These are phyloP conservation scores for Oreochromis niloticus DNA, from an alignment of 2,113 vertebrate genomes.

Conservation along the genomic window DNA sequence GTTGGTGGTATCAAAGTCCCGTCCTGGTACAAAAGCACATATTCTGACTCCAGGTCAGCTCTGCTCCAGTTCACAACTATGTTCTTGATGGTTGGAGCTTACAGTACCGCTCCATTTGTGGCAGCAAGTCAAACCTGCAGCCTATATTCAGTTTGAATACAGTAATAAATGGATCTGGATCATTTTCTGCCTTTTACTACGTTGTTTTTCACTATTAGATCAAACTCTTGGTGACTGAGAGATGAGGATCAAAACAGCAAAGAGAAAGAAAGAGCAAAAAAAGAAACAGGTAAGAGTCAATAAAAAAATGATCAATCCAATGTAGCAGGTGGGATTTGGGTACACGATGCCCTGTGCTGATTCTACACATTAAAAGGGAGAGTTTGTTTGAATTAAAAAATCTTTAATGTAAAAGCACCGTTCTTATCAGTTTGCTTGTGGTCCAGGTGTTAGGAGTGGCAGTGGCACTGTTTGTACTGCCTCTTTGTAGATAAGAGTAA, in stretches of 20 bases:
- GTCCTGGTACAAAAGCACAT: no score
- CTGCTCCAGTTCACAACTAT: no score
- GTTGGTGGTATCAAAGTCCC: no score
- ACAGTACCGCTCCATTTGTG: accelerated
- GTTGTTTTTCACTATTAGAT: no score
- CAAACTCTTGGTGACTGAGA: accelerated
- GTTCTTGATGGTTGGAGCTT: no score
- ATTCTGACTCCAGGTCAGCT: no score
- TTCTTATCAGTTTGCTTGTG: neutral
- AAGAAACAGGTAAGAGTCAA: neutral
- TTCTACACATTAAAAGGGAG: neutral
- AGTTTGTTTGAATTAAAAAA: accelerated
- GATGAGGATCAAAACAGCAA: neutral
- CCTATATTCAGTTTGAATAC: no score
- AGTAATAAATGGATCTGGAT: no score
- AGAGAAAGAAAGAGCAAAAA: neutral
- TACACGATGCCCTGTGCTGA: neutral
- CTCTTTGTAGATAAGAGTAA: neutral
- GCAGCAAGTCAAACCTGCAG: no score
- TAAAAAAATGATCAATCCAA: neutral
- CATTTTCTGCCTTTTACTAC: no score
- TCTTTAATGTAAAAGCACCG: neutral
- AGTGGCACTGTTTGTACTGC: neutral
- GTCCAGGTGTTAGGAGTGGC: neutral
- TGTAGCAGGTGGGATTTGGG: neutral